phyloP scores from a whole-genome alignment of 2,888 invertebrate genomes.

The Drosophila fungiperda region DNA sequence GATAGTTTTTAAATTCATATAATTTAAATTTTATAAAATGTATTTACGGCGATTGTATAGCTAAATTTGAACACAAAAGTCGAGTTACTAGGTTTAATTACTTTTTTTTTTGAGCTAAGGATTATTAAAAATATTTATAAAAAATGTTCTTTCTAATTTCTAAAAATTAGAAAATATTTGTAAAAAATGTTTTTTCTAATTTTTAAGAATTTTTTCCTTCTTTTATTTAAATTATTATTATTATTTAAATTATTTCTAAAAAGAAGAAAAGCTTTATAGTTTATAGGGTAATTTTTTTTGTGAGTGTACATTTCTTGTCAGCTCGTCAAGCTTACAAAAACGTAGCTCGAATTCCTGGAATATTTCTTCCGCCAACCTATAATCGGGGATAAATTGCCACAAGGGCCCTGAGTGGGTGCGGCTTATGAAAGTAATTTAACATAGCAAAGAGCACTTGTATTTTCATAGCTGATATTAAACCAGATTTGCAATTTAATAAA shows the following conservation, averaged over 20 bases:
- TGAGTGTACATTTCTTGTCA: neutral
- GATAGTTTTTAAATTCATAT: neutral
- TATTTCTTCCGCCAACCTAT: neutral
- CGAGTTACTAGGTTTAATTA: neutral
- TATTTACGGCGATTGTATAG: neutral
- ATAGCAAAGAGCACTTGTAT: neutral
- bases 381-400: neutral
- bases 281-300: neutral
- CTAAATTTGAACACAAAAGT: neutral
- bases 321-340: neutral
- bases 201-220: no score
- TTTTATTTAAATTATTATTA: no score
- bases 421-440: neutral
- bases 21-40: neutral
- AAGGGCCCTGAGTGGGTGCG: neutral
- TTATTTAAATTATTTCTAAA: no score
- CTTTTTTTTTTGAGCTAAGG: neutral
- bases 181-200: no score
- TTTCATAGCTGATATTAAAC: neutral
- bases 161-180: neutral
- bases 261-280: no score
- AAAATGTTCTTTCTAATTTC: no score
- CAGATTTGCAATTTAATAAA: constrained; percentile 1
- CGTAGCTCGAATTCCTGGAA: neutral
- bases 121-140: no score